Base-by-base conservation (phyloP, 2,888 invertebrate species). In the Nemurella pictetii region DNA sequence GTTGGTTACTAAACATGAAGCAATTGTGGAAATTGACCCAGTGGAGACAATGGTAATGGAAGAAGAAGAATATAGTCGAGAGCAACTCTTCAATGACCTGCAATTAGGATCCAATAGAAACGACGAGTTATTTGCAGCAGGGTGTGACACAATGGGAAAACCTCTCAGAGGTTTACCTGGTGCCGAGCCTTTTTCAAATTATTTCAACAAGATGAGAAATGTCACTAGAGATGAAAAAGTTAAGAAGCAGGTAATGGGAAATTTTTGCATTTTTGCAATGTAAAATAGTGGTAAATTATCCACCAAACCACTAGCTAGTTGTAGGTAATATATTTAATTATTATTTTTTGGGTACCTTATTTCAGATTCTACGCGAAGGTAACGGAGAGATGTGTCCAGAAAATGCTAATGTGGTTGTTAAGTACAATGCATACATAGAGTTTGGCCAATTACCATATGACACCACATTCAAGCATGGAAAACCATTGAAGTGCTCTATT, bases 371-470 rank as follows among this genome's bases (percentile, higher is more conserved):
- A 35, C 91, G 92, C 83, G 89, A 92, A 87, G 96, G 96, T 0
- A 90, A 92, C 84, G 96, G 95, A 0, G 88, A 91, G 0, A 88
- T 91, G 36, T 90, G 95, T 0, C 91, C 93, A 36, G 90, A 91
- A 9, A 91, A 92, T 83, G 91, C 93, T 28, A 91, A 93, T 73
- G 94, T 95, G 0, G 92, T 91, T 32, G 90, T 96, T 20, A 92
- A 94, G 86, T 96, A 94, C 89, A 93, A 94, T 87, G 95, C 93
- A 0, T 95, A 94, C 88, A 91, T 94, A 87, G 96, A 97, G 90
- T 92, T 93, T 88, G 91, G 92, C 73, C 92, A 92, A 85, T 93
- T 94, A 86, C 96, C 97, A 0, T 96, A 94, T 90, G 96, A 96
- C 90, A 93, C 94, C 0, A 93, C 93, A 9, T 92, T 92, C 86